These are phyloP conservation scores for Elachura formosa DNA, from an alignment of 2,113 vertebrate genomes.

Conservation along the genomic window DNA sequence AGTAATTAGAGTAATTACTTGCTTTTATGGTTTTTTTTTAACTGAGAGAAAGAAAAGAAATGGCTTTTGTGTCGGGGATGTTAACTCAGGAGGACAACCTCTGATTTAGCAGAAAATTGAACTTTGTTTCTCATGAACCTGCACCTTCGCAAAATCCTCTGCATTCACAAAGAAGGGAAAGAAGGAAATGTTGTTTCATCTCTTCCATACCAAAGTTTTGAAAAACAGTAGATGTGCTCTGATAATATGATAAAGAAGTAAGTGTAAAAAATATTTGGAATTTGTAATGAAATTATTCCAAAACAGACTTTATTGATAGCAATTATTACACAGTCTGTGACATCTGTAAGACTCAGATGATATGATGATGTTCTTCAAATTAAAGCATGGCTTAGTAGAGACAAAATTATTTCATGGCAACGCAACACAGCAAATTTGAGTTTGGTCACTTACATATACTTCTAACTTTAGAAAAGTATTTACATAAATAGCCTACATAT, in stretches of 20 bases:
- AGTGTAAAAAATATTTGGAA: not conserved
- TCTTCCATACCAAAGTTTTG: not conserved
- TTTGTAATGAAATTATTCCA: not conserved
- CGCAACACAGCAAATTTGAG: not conserved
- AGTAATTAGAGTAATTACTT: not conserved
- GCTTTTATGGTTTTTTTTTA: not conserved
- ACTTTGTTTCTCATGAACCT: not conserved
- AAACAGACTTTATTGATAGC: not conserved
- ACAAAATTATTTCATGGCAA: not conserved
- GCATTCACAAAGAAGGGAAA: not conserved
- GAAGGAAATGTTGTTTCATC: not conserved
- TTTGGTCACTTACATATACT: not conserved
- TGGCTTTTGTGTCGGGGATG: not conserved
- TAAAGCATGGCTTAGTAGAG: not conserved
- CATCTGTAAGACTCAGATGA: not conserved
- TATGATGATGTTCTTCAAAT: not conserved
- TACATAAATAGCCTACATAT: not conserved
- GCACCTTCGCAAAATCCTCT: not conserved
- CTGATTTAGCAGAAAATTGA: not conserved
- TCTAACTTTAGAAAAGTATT: not conserved
- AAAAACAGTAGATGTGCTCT: not conserved
- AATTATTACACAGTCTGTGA: not conserved
- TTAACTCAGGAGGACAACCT: not conserved
- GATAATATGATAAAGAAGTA: not conserved
- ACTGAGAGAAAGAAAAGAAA: not conserved